These are phyloP conservation scores for Vanessa atalanta DNA, from an alignment of 1,140 invertebrate genomes.

Conservation along the genomic window DNA sequence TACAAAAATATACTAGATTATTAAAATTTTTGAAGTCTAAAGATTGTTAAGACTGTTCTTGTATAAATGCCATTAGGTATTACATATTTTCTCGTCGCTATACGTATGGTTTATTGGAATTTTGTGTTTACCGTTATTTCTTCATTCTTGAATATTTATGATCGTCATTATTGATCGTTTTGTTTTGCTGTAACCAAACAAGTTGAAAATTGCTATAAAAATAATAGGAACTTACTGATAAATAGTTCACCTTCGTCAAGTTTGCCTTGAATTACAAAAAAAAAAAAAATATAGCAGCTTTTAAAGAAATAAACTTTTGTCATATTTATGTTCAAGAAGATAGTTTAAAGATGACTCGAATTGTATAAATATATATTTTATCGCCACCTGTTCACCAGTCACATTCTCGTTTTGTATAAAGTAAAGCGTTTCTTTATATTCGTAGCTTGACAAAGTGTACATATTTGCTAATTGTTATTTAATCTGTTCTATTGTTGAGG, in stretches of 20 bases:
- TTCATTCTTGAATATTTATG: neutral
- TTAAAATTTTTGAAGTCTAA: neutral
- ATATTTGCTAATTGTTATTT: conserved; percentile 18
- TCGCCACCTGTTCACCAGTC: conserved; percentile 27
- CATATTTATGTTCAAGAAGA: conserved; percentile 5
- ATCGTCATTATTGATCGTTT: neutral
- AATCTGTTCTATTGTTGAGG: conserved; percentile 19
- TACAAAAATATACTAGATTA: neutral
- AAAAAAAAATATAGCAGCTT: neutral
- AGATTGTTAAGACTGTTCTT: neutral
- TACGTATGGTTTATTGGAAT: neutral
- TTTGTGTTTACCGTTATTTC: no score
- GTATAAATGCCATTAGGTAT: neutral
- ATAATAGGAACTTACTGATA: neutral
- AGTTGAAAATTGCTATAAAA: neutral
- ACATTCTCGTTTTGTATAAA: conserved; percentile 25
- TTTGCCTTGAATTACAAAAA: neutral
- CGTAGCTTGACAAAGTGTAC: neutral
- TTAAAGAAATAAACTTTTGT: neutral
- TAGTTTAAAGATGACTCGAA: conserved; percentile 5
- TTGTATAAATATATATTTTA: conserved; percentile 28
- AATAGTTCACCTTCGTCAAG: neutral
- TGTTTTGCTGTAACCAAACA: neutral
- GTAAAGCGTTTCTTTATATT: conserved; percentile 13
- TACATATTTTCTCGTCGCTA: neutral